A percentile compares a stretch with the other conserved stretches of the same genome.
These are phyloP conservation scores for Linepithema humile DNA, from an alignment of 1,140 invertebrate genomes.

Conservation along the genomic window DNA sequence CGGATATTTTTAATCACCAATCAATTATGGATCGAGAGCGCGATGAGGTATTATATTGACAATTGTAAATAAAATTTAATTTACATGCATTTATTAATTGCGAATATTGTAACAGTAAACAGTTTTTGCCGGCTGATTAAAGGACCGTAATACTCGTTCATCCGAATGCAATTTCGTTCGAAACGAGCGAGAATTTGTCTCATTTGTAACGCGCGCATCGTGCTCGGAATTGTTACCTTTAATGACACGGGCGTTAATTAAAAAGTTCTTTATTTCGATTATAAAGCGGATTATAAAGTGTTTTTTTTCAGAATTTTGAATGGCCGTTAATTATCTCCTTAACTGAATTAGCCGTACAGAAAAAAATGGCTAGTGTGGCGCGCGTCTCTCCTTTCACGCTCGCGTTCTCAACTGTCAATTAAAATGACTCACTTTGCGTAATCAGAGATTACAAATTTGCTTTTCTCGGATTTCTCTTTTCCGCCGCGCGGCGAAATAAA, in stretches of 20 bases:
- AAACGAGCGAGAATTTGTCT: neutral
- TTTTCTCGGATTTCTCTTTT: slow-evolving; percentile 45
- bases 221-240: neutral
- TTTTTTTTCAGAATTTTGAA: neutral
- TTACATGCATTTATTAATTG: slow-evolving; percentile 16
- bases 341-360: slow-evolving; percentile 3
- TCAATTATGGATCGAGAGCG: neutral
- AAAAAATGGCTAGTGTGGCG: neutral
- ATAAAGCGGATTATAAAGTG: neutral
- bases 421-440: slow-evolving; percentile 49
- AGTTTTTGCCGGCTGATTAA: slow-evolving; percentile 18
- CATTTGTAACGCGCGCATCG: neutral
- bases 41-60: slow-evolving; percentile 10
- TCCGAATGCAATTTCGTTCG: neutral
- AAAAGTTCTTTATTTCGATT: neutral
- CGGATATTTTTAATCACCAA: neutral
- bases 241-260: neutral
- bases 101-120: neutral
- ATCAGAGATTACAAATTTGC: slow-evolving; percentile 47
- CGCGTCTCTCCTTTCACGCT: neutral
- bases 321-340: slow-evolving; percentile 2
- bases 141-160: neutral
- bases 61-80: neutral
- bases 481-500: slow-evolving; percentile 56
- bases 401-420: slow-evolving; percentile 64